Evolutionary conservation across 2,797 vertebrate genomes (phyloP), one percentile per base, ranked within the genome.

Genomic region (Enteromius thamalakanensis): DNA sequence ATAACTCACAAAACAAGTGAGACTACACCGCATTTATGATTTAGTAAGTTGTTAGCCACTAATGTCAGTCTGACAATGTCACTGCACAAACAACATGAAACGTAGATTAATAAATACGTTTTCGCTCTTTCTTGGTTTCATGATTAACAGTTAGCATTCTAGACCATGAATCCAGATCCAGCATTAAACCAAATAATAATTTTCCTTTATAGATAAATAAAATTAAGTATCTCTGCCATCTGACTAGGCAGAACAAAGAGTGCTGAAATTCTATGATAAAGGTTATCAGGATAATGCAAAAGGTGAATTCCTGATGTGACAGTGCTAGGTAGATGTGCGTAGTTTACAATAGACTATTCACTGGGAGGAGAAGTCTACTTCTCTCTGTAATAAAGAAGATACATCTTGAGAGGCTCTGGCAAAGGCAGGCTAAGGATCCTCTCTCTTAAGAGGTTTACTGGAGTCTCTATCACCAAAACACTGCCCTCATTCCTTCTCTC

Each of bases 361-460:
- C 51, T 17, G 51, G 14, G 58, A 58, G 19, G 49, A 74, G 17
- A 53, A 34, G 19, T 40, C 92, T 93, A 97, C 87, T 97, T 96
- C 82, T 97, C 96, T 87, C 96, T 93, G 90, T 96, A 96, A 91
- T 97, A 96, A 62, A 97, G 94, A 90, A 97, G 91, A 89, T 96
- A 97, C 90, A 93, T 95, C 86, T 97, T 97, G 87, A 97, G 93
- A 17, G 96, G 96, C 19, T 96, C 96, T 0, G 96, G 96, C 76
- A 97, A 89, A 26, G 96, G 96, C 79, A 97, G 91, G 64, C 92
- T 89, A 69, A 97, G 91, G 76, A 97, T 95, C 81, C 92, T 95
- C 88, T 96, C 95, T 19, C 96, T 93, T 60, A 97, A 51, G 83
- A 93, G 90, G 92, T 96, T 96, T 47, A 96, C 89, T 0, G 94